These are phyloP conservation scores for Taeniopygia guttata DNA, from an alignment of 2,797 vertebrate genomes.

Conservation along the genomic window DNA sequence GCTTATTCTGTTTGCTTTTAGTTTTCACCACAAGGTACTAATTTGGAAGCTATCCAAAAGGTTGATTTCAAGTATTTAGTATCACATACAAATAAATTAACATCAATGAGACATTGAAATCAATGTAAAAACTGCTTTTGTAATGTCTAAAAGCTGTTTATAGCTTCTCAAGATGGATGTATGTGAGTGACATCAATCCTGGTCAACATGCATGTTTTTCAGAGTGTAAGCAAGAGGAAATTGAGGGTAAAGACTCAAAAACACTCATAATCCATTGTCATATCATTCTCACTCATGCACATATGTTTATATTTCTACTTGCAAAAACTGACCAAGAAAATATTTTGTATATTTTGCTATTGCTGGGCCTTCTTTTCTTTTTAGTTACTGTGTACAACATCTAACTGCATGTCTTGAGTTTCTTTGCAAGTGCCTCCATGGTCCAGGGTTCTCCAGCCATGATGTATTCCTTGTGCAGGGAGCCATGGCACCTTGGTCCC, in stretches of 20 bases:
- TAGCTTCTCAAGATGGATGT: not conserved
- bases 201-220: not conserved
- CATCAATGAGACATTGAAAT: not conserved
- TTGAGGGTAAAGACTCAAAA: conserved; percentile 11
- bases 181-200: not conserved
- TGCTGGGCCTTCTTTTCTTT: not conserved
- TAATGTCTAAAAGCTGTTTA: not conserved
- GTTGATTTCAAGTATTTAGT: not conserved
- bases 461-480: fast-evolving
- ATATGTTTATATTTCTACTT: conserved; percentile 31
- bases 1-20: not conserved
- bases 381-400: not conserved
- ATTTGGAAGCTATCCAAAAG: not conserved
- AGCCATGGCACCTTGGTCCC: not conserved
- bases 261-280: not conserved
- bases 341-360: not conserved
- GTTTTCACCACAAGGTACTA: not conserved
- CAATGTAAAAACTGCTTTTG: not conserved
- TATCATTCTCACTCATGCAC: not conserved
- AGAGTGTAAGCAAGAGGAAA: conserved; percentile 30
- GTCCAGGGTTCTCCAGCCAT: not conserved
- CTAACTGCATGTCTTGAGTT: fast-evolving
- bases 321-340: conserved; percentile 9
- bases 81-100: not conserved
- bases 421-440: not conserved